These are phyloP conservation scores for Aphrocallistes beatrix DNA, from an alignment of 37 sponge, comb jelly and placozoan genomes.

Conservation along the genomic window DNA sequence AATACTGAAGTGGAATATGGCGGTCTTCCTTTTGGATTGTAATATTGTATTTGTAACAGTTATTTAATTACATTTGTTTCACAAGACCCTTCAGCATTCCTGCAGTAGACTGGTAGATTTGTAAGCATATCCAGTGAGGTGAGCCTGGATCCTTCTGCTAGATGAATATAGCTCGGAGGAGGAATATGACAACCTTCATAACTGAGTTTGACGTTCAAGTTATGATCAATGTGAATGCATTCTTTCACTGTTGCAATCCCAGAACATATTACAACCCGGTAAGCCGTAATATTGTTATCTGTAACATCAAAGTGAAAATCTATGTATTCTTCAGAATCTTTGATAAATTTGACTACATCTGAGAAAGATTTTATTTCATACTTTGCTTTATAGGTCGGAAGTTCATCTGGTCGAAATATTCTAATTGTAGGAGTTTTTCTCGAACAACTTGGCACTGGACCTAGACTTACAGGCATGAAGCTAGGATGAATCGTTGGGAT, in stretches of 20 bases:
- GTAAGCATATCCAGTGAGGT: conserved; percentile 14
- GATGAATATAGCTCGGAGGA: conserved; percentile 7
- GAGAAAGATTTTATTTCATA: not conserved
- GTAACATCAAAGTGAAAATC: not conserved
- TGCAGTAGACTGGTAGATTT: not conserved
- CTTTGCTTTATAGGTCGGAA: not conserved
- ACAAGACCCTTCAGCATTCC: conserved; percentile 8
- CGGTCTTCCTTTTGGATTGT: conserved; percentile 7
- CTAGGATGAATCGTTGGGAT: not conserved
- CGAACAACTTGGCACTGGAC: not conserved
- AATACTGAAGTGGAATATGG: conserved; percentile 1
- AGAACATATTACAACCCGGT: not conserved
- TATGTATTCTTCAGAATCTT: not conserved
- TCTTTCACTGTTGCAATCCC: conserved; percentile 10
- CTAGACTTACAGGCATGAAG: not conserved
- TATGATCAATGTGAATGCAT: conserved; percentile 1
- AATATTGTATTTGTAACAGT: conserved; percentile 3
- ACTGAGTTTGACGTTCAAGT: not conserved
- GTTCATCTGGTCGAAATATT: conserved; percentile 11
- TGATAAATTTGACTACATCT: not conserved
- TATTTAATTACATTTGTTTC: not conserved
- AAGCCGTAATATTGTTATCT: not conserved
- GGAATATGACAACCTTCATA: not conserved
- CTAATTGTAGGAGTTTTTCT: conserved; percentile 1
- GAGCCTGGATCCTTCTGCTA: not conserved